These are phyloP conservation scores for Atopsyche davidsoni DNA, from an alignment of 1,140 invertebrate species.

Conservation along the genomic window DNA sequence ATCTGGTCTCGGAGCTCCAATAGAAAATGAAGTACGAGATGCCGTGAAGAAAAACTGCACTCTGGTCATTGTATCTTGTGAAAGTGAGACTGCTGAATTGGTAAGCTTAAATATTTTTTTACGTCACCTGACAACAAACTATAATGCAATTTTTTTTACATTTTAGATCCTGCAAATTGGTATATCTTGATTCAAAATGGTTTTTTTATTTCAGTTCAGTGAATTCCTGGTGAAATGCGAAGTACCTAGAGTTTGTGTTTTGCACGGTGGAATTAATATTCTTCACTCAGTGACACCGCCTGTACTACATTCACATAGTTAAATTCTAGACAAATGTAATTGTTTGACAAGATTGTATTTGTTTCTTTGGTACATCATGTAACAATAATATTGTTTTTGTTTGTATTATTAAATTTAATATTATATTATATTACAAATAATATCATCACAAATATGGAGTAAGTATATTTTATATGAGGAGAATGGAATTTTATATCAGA, in stretches of 20 bases:
- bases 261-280: constrained; percentile 66
- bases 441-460: too few relatives aligned
- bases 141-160: too few relatives aligned
- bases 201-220: constrained; percentile 57
- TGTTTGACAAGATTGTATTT: background rate
- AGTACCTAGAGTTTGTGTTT: constrained; percentile 60
- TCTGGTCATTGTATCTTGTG: constrained; percentile 72
- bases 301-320: constrained; percentile 40
- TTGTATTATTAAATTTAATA: too few relatives aligned
- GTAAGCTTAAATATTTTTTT: constrained; percentile 45
- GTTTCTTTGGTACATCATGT: too few relatives aligned
- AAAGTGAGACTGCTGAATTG: constrained; percentile 67
- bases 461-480: too few relatives aligned
- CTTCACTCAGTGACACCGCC: constrained; percentile 59
- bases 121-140: background rate
- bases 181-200: background rate
- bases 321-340: too few relatives aligned
- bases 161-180: background rate
- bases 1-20: constrained; percentile 57
- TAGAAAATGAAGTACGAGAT: constrained; percentile 49
- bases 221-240: constrained; percentile 62
- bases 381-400: too few relatives aligned
- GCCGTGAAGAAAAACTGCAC: constrained; percentile 49
- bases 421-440: too few relatives aligned
- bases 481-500: too few relatives aligned